Conservation (phyloP, 2,797 vertebrate genomes). For the Ambastaia sidthimunki region DNA sequence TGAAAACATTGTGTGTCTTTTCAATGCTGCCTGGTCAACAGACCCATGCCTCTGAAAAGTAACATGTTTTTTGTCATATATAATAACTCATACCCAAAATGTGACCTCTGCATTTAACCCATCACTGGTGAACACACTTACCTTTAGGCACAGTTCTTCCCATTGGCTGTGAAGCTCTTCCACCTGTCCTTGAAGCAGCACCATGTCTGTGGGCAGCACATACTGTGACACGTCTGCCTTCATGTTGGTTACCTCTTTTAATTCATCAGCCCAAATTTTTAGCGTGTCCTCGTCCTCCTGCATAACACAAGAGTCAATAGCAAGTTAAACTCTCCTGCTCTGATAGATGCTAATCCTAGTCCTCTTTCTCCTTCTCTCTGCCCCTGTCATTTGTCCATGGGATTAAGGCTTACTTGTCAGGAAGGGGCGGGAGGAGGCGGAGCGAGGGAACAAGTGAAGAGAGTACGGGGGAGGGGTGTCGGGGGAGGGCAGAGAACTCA, state of each 20-base stretch:
- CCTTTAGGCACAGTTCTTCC: conserved; percentile 87
- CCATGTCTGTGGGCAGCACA: conserved; percentile 78
- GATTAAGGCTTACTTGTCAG: conserved; percentile 72
- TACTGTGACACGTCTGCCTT: conserved; percentile 83
- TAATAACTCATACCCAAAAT: too few species aligned
- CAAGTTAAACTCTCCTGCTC: conserved; percentile 44
- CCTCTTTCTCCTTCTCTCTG: conserved; percentile 66
- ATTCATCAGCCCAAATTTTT: conserved; percentile 75
- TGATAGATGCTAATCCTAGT: conserved; percentile 38
- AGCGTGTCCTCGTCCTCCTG: conserved; percentile 88
- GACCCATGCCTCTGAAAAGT: conserved; percentile 56
- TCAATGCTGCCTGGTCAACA: conserved; percentile 31
- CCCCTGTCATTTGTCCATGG: conserved; percentile 59
- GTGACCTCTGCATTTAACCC: neutral
- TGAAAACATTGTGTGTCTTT: conserved; percentile 66
- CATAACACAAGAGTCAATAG: conserved; percentile 76
- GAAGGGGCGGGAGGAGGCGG: conserved; percentile 69
- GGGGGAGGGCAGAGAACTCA: conserved; percentile 27
- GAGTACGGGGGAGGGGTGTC: conserved; percentile 63
- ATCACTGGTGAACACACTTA: conserved; percentile 65
- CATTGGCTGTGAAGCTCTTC: conserved; percentile 88
- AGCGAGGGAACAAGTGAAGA: conserved; percentile 70
- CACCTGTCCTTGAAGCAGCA: conserved; percentile 84
- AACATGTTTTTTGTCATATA: too few species aligned
- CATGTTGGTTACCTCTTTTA: conserved; percentile 82